phyloP scores from a whole-genome alignment of 1,140 invertebrate genomes.

The Drosophila lacteicornis region DNA sequence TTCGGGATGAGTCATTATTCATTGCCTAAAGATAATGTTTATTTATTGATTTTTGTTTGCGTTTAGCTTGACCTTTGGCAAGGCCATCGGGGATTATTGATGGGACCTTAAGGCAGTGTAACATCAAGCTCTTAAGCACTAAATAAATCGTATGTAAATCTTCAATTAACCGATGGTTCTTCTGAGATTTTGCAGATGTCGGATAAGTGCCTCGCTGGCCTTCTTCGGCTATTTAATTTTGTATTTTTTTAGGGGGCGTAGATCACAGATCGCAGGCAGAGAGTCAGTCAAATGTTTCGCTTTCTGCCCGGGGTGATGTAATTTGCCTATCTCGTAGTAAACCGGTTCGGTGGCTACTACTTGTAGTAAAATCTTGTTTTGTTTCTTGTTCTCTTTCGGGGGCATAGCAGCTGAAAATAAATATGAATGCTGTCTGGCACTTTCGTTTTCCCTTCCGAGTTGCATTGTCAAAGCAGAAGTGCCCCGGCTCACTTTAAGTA shows the following conservation, averaged over 20 bases:
- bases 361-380: conserved; percentile 54
- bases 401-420: conserved; percentile 45
- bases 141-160: conserved; percentile 40
- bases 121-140: conserved; percentile 20
- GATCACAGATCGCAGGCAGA: conserved; percentile 29
- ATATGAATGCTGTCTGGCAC: conserved; percentile 38
- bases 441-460: conserved; percentile 62
- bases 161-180: conserved; percentile 29
- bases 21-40: conserved; percentile 19
- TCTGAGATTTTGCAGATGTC: conserved; percentile 68
- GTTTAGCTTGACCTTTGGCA: conserved; percentile 37
- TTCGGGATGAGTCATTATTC: conserved; percentile 34
- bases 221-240: conserved; percentile 23
- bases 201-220: conserved; percentile 32
- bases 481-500: conserved; percentile 48
- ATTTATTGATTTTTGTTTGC: conserved; percentile 18
- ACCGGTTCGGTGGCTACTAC: conserved; percentile 65
- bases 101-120: conserved; percentile 15
- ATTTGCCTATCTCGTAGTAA: conserved; percentile 58
- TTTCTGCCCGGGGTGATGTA: conserved; percentile 66
- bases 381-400: conserved; percentile 52
- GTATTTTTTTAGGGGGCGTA: conserved; percentile 30
- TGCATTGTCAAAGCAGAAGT: conserved; percentile 32
- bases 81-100: conserved; percentile 47
- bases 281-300: conserved; percentile 49